Evolutionary conservation across 1,140 invertebrate species (phyloP).

Genomic region (Chelonus insularis): DNA sequence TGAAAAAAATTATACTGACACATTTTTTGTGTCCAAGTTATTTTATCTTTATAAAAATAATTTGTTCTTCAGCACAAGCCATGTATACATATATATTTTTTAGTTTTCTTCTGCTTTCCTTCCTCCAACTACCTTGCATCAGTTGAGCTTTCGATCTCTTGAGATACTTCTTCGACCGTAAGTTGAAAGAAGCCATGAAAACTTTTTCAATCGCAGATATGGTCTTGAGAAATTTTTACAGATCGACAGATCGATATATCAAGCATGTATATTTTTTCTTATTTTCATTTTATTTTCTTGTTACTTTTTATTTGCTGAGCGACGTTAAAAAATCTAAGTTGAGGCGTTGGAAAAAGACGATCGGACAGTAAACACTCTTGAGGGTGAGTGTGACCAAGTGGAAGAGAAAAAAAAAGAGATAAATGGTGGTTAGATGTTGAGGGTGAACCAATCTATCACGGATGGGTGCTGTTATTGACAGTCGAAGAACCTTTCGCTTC

Average conservation of each 20-base stretch:
- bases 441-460: slow-evolving; percentile 55
- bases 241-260: slow-evolving; percentile 9
- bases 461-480: slow-evolving; percentile 53
- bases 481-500: slow-evolving; percentile 48
- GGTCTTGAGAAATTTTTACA: slow-evolving; percentile 11
- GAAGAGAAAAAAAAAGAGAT: slow-evolving; percentile 57
- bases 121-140: neutral
- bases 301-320: neutral
- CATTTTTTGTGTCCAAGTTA: no score
- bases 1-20: no score
- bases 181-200: slow-evolving; percentile 15
- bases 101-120: neutral
- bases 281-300: neutral
- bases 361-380: slow-evolving; percentile 21
- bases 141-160: slow-evolving; percentile 1
- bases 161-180: slow-evolving; percentile 5
- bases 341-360: neutral
- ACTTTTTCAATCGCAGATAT: slow-evolving; percentile 33
- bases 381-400: slow-evolving; percentile 1
- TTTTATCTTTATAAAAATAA: no score
- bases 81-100: neutral
- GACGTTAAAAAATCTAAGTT: slow-evolving; percentile 5
- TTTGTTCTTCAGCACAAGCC: neutral
- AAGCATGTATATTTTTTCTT: neutral
- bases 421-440: slow-evolving; percentile 54